phyloP scores from a whole-genome alignment of 2,113 vertebrate species.

The Saguinus imperator region DNA sequence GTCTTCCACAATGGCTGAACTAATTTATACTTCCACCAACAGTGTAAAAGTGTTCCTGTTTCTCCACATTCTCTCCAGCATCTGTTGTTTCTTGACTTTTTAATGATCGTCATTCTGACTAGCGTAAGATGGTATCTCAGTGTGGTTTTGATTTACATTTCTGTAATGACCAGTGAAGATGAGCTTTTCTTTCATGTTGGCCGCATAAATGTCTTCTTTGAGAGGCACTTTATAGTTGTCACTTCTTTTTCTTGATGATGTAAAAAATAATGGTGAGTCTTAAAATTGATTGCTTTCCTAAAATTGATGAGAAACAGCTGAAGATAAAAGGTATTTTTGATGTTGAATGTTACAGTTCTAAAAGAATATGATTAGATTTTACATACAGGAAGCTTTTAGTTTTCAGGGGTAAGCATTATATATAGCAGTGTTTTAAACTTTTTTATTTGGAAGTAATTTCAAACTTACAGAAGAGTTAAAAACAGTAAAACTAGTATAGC shows the following conservation, averaged over 20 bases:
- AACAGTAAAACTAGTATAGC: neutral
- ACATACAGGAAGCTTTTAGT: neutral
- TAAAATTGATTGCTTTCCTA: neutral
- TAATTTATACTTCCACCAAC: too few relatives aligned
- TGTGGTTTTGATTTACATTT: too few relatives aligned
- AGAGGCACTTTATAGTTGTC: neutral
- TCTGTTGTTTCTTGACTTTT: too few relatives aligned
- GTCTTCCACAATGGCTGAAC: too few relatives aligned
- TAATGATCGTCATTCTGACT: too few relatives aligned
- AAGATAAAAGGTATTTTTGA: constrained; percentile 19
- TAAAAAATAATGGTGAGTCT: constrained; percentile 19
- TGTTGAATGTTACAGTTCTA: neutral
- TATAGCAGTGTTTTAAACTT: neutral
- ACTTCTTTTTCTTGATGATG: neutral
- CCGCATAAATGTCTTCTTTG: neutral
- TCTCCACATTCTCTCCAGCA: too few relatives aligned
- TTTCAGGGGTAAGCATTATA: neutral
- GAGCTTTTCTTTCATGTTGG: too few relatives aligned
- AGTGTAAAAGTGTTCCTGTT: too few relatives aligned
- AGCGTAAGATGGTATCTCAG: too few relatives aligned
- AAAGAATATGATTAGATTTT: neutral
- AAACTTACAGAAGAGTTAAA: neutral
- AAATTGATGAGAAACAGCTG: neutral
- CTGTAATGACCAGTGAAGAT: too few relatives aligned
- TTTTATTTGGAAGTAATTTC: constrained; percentile 28